These are phyloP conservation scores for Terebella lapidaria DNA, from an alignment of 2,888 invertebrate species.

Conservation along the genomic window DNA sequence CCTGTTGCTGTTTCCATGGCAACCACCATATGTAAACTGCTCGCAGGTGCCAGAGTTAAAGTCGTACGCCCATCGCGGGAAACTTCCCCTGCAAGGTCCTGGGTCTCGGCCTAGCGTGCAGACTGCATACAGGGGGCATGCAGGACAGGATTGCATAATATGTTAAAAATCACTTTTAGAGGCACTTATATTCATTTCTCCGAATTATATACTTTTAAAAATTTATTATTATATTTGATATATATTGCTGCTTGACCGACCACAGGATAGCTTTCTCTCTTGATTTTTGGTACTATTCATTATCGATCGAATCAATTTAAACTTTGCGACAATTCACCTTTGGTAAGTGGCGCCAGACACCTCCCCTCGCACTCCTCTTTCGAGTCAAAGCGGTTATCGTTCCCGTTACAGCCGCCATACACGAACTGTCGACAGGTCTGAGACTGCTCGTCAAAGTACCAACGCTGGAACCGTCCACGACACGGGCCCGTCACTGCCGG, in stretches of 20 bases:
- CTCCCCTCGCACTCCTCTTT: conserved; percentile 13
- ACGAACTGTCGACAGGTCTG: conserved; percentile 71
- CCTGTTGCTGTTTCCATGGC: conserved; percentile 71
- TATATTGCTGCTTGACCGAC: too few species aligned
- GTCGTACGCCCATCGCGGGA: conserved; percentile 72
- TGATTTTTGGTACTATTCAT: too few species aligned
- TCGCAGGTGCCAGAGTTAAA: conserved; percentile 64
- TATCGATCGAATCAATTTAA: too few species aligned
- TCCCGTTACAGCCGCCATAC: conserved; percentile 83
- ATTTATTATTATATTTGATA: too few species aligned
- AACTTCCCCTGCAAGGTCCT: conserved; percentile 14
- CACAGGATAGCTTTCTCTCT: too few species aligned
- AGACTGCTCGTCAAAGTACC: conserved; percentile 74
- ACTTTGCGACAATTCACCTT: neutral
- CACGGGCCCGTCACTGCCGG: conserved; percentile 32
- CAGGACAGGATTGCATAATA: too few species aligned
- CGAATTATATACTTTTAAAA: too few species aligned
- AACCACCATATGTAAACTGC: conserved; percentile 79
- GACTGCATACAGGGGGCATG: too few species aligned
- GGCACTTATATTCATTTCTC: too few species aligned
- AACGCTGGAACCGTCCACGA: conserved; percentile 49
- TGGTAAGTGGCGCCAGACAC: neutral
- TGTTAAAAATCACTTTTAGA: too few species aligned
- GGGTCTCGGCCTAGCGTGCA: conserved; percentile 14
- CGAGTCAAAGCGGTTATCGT: conserved; percentile 55